Base-by-base conservation (phyloP, 2,113 vertebrate genomes). In the Notarius quadriscutis region DNA sequence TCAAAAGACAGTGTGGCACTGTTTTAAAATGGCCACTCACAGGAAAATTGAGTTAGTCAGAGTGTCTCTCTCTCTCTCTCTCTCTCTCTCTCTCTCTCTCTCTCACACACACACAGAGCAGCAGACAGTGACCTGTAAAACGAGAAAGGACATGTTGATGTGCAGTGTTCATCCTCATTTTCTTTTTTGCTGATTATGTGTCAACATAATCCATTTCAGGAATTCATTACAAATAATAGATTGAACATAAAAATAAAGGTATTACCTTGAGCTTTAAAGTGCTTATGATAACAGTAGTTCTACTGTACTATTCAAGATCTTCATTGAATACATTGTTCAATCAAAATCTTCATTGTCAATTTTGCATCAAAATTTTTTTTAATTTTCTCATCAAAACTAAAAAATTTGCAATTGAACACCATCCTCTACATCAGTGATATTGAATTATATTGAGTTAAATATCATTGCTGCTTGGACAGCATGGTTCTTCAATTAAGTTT, bases 61-160 rank as follows among this genome's bases (percentile, higher is more conserved):
- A 41, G 41, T n/a, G 58, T 48, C 58, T 81, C 53, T 48, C 6
- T 72, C 34, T 48, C 17, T 51, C 20, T 50, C 30, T 34, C 79
- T 81, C 80, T n/a, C 20, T 77, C 48, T 77, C 74, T 51, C 9
- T 80, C 41, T 57, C 60, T 22, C 57, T 41, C 72, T 69, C 48
- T 27, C 34, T 3, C 20, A 60, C 22, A 34, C 7, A 62, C 50
- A 41, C 30, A 27, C 10, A 79, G 5, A 71, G 22, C 58, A 27
- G 18, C 14, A 53, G 82, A 25, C 72, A 65, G 53, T 77, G 86
- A 85, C 78, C 82, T 89, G 77, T 87, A 89, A 89, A 84, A 89
- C 6, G 51, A 89, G 65, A 89, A 79, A 80, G 88, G 81, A 58
- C 81, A 53, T 62, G 80, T 8, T 62, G 58, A 51, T 84, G n/a